These are phyloP conservation scores for Drosophila neotestacea DNA, from an alignment of 2,888 invertebrate species.

Conservation along the genomic window DNA sequence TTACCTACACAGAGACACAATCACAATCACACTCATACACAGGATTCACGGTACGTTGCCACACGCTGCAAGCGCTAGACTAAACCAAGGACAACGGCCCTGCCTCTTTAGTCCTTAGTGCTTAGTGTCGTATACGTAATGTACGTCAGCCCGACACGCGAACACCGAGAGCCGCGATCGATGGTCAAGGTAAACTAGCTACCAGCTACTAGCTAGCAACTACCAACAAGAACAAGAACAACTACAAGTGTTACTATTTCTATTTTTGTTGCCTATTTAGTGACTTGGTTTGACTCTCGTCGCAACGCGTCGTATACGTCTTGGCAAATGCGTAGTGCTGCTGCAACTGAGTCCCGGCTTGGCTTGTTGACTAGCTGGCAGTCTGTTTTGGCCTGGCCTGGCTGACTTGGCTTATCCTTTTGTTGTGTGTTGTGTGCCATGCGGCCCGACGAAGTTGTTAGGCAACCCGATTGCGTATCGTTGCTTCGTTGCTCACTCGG, in stretches of 20 bases:
- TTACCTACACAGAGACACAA: conserved; percentile 34
- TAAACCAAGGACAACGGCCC: conserved; percentile 68
- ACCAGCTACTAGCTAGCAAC: conserved; percentile 14
- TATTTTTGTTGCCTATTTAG: conserved; percentile 27
- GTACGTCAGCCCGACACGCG: conserved; percentile 45
- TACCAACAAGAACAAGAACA: conserved; percentile 4
- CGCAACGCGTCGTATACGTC: conserved; percentile 57
- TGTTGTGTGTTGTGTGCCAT: conserved; percentile 49
- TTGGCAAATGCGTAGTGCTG: conserved; percentile 76
- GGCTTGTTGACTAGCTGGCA: conserved; percentile 60
- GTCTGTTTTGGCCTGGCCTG: conserved; percentile 30
- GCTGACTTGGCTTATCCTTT: conserved; percentile 74
- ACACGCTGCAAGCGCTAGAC: conserved; percentile 63
- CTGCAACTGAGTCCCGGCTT: conserved; percentile 77
- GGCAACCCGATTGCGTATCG: conserved; percentile 58
- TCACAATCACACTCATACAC: conserved; percentile 13
- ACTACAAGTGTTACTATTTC: conserved; percentile 51
- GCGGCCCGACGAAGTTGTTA: conserved; percentile 66
- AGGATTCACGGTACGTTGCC: background rate
- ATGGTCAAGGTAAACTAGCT: conserved; percentile 61
- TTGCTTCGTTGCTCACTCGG: conserved; percentile 36
- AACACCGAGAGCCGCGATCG: conserved; percentile 58
- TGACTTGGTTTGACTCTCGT: conserved; percentile 8
- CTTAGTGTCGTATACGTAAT: conserved; percentile 46
- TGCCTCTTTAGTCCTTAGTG: conserved; percentile 26